Percentiles rank a stretch among this genome's conserved stretches.
These are phyloP conservation scores for Bovichtus diacanthus DNA, from an alignment of 2,797 vertebrate species.

Conservation along the genomic window DNA sequence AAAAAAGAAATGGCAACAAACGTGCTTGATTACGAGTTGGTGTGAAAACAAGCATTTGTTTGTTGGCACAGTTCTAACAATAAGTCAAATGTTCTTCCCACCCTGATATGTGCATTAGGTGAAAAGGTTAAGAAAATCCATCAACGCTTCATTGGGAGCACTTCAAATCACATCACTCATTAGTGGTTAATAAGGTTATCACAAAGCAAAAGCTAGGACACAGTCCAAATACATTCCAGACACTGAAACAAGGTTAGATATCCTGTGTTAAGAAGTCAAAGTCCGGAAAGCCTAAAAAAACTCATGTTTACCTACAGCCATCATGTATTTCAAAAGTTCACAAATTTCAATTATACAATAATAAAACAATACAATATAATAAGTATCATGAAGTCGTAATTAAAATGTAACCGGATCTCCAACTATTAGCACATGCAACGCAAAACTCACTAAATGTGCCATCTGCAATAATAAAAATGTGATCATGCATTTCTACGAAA, in stretches of 20 bases:
- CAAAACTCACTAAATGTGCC: slow-evolving; percentile 41
- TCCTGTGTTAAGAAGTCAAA: background rate
- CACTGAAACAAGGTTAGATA: slow-evolving; percentile 39
- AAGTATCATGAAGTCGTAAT: slow-evolving; percentile 6
- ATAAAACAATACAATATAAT: too few relatives aligned
- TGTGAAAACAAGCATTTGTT: slow-evolving; percentile 1
- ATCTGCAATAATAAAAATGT: background rate
- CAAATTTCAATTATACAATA: background rate
- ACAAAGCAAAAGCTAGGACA: slow-evolving; percentile 26
- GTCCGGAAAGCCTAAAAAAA: slow-evolving; percentile 1
- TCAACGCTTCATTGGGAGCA: background rate
- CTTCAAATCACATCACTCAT: slow-evolving; percentile 50
- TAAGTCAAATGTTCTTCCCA: background rate
- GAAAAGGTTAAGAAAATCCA: slow-evolving; percentile 24
- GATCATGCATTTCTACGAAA: slow-evolving; percentile 51
- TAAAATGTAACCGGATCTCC: slow-evolving; percentile 5
- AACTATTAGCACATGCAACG: slow-evolving; percentile 65
- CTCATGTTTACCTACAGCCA: background rate
- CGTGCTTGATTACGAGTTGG: background rate
- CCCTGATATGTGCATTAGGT: background rate
- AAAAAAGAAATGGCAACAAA: slow-evolving; percentile 15
- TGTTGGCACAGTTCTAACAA: background rate
- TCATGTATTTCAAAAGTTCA: background rate
- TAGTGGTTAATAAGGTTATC: slow-evolving; percentile 65
- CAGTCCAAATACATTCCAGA: slow-evolving; percentile 22